Percentiles rank a stretch among this genome's conserved stretches.
These are phyloP conservation scores for Nannoperca obscura DNA, from an alignment of 2,797 vertebrate genomes.

Conservation along the genomic window DNA sequence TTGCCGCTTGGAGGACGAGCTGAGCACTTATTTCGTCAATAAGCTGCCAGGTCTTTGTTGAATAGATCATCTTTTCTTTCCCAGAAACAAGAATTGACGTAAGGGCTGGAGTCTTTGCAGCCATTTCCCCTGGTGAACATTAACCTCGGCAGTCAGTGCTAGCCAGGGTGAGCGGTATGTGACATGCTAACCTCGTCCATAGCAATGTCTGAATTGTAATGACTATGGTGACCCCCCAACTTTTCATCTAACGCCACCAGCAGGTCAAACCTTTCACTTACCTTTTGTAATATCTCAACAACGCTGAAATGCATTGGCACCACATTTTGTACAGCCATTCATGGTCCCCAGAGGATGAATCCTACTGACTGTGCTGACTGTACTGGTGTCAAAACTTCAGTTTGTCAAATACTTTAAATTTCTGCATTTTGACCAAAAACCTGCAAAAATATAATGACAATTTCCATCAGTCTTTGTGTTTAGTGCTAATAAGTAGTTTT, in stretches of 20 bases:
- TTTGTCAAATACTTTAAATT: too few species aligned
- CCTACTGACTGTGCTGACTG: background rate
- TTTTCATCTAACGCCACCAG: too few species aligned
- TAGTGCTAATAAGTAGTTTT: background rate
- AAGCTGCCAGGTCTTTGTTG: conserved; percentile 22
- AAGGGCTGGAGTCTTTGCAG: conserved; percentile 12
- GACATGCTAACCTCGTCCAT: background rate
- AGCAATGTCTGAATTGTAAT: too few species aligned
- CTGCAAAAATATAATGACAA: background rate
- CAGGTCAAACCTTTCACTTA: too few species aligned
- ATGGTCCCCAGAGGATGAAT: background rate
- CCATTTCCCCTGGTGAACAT: conserved; percentile 27
- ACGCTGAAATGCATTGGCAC: background rate
- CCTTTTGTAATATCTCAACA: background rate
- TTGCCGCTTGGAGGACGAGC: conserved; percentile 39
- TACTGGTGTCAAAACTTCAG: background rate
- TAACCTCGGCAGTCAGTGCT: background rate
- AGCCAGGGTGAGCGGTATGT: background rate
- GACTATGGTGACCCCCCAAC: too few species aligned
- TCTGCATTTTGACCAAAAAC: too few species aligned
- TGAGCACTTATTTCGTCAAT: conserved; percentile 54
- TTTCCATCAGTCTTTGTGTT: background rate
- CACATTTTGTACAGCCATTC: background rate
- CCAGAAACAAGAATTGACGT: conserved; percentile 25
- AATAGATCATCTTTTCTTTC: conserved; percentile 42